Evolutionary conservation across 2,888 invertebrate genomes (phyloP), one percentile per base, ranked within the genome.

Genomic region (Lamproptera curius): DNA sequence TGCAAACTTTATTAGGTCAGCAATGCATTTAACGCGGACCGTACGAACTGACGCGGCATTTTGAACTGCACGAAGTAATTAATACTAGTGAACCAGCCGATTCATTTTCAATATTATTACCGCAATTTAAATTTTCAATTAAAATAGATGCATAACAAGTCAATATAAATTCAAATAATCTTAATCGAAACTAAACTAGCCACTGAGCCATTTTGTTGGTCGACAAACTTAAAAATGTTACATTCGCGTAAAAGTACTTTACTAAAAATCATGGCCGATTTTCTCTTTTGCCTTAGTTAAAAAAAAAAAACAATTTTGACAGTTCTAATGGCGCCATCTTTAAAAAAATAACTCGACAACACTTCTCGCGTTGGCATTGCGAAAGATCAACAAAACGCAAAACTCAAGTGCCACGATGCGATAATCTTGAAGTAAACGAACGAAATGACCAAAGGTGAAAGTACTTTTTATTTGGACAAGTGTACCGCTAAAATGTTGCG

Each of bases 401-500:
- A 53, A 53, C 50, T 50, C n/a, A n/a, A n/a, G n/a, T n/a, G n/a
- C n/a, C n/a, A n/a, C n/a, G n/a, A n/a, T 51, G 62, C 59, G 63
- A 63, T 69, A 70, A 70, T 67, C 69, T 63, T 56, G 63, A 57
- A 56, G 59, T 60, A 70, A 70, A 66, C 63, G 37, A 54, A 49
- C 53, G 57, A 57, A 66, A 65, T 64, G 65, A 72, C 61, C 68
- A 71, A 69, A 73, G 69, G 76, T 65, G 85, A 86, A 85, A 86
- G 82, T 73, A 65, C 58, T 65, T 63, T 70, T 70, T 74, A 67
- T 76, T 73, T 70, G 70, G 62, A 74, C 72, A 75, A 67, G 64
- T 66, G 67, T 67, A 72, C 63, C 57, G 71, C 69, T 66, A 68
- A 71, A 57, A 70, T 73, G 69, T 77, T 76, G 71, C 76, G 67